phyloP scores from a whole-genome alignment of 1,140 invertebrate species.

The Tetraneura akinire region DNA sequence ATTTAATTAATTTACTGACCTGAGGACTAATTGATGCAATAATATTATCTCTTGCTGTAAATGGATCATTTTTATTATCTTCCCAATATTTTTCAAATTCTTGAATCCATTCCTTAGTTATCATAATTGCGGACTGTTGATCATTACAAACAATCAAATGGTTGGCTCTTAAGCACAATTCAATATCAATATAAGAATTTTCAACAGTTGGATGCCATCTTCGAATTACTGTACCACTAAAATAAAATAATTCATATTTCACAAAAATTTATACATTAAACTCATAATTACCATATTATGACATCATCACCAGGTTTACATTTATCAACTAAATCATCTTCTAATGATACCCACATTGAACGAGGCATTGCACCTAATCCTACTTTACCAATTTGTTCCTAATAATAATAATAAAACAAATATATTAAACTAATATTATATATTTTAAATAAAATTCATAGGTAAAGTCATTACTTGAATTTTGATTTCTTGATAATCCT shows the following conservation, averaged over 20 bases:
- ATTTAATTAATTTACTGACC: constrained; percentile 66
- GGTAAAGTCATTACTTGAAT: constrained; percentile 66
- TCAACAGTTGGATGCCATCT: constrained; percentile 68
- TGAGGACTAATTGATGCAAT: constrained; percentile 82
- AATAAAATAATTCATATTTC: not conserved
- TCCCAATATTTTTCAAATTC: constrained; percentile 79
- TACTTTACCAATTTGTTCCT: constrained; percentile 75
- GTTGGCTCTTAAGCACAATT: constrained; percentile 74
- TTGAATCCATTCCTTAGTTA: constrained; percentile 71
- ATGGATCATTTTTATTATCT: constrained; percentile 64
- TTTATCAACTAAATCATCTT: constrained; percentile 83
- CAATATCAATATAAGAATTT: constrained; percentile 69
- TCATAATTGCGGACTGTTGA: constrained; percentile 63
- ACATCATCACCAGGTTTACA: constrained; percentile 90
- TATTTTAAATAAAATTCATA: constrained; percentile 40
- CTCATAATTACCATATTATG: constrained; percentile 69
- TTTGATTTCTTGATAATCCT: constrained; percentile 91
- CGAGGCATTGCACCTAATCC: constrained; percentile 73
- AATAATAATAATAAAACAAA: constrained; percentile 55
- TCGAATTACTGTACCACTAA: constrained; percentile 75
- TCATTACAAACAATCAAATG: constrained; percentile 74
- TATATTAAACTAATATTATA: constrained; percentile 39
- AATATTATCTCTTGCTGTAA: constrained; percentile 77
- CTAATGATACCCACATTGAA: constrained; percentile 77
- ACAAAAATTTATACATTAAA: not conserved